phyloP scores from a whole-genome alignment of 2,113 vertebrate species.

The Sylvia atricapilla region DNA sequence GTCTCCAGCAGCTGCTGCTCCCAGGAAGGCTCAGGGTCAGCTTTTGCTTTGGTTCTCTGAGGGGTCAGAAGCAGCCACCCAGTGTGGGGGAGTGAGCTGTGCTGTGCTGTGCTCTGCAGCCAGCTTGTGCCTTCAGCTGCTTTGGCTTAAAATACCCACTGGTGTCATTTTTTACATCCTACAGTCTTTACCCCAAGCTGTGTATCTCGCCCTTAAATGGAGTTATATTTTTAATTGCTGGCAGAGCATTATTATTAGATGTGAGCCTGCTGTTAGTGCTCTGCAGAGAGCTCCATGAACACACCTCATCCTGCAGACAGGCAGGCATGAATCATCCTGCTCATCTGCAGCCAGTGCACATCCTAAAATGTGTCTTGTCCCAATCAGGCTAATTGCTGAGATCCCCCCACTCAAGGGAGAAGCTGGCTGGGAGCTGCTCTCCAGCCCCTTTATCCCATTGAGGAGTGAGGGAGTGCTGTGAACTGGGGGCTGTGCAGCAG shows the following conservation, averaged over 20 bases:
- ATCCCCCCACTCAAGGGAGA: not conserved
- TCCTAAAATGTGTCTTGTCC: not conserved
- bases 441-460: not conserved
- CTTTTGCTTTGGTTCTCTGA: not conserved
- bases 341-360: not conserved
- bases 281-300: not conserved
- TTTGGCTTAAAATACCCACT: constrained; percentile 55
- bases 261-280: not conserved
- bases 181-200: constrained; percentile 42
- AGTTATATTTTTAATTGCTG: constrained; percentile 57
- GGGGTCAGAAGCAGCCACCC: accelerated
- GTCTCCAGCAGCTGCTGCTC: not conserved
- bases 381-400: not conserved
- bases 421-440: not conserved
- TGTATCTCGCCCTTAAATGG: constrained; percentile 54
- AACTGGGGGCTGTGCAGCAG: not conserved
- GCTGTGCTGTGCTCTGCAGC: not conserved
- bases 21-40: accelerated
- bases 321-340: constrained; percentile 5
- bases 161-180: constrained; percentile 60
- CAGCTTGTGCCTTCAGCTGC: constrained; percentile 46
- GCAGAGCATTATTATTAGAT: constrained; percentile 36
- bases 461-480: not conserved
- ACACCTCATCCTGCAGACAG: constrained; percentile 13
- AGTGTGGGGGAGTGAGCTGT: accelerated